Evolutionary conservation across 2,113 vertebrate species (phyloP).

Genomic region (Cryptotis parvus): DNA sequence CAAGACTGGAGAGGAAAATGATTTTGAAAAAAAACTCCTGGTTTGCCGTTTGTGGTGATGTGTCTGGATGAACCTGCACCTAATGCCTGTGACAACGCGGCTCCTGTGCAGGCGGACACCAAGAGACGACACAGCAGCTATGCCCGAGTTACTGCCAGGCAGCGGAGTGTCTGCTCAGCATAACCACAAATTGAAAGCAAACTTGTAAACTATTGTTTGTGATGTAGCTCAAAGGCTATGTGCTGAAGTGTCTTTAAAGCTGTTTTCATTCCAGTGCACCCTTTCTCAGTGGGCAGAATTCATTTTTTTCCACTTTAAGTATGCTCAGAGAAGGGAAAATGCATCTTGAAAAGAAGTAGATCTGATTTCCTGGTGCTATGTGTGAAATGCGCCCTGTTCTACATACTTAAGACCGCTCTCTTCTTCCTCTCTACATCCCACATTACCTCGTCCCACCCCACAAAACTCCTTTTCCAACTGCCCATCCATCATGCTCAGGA

Average conservation of each 20-base stretch:
- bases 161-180: conserved; percentile 55
- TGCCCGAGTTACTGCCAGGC: conserved; percentile 41
- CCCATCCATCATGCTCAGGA: neutral
- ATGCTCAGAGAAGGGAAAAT: conserved; percentile 42
- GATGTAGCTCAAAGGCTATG: conserved; percentile 59
- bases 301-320: conserved; percentile 42
- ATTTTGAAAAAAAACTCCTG: conserved; percentile 26
- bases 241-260: conserved; percentile 67
- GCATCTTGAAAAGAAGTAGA: neutral
- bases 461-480: neutral
- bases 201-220: conserved; percentile 47
- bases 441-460: neutral
- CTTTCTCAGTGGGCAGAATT: conserved; percentile 54
- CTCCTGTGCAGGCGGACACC: neutral
- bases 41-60: neutral
- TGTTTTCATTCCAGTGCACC: conserved; percentile 63
- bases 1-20: conserved; percentile 48
- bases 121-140: neutral
- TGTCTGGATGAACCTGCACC: conserved; percentile 51
- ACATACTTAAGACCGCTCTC: neutral
- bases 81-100: conserved; percentile 8
- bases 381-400: neutral
- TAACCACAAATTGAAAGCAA: conserved; percentile 73
- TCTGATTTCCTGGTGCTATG: conserved; percentile 7
- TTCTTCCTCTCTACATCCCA: neutral